Conservation (phyloP, 2,797 vertebrate genomes). For the Acanthiza pusilla region DNA sequence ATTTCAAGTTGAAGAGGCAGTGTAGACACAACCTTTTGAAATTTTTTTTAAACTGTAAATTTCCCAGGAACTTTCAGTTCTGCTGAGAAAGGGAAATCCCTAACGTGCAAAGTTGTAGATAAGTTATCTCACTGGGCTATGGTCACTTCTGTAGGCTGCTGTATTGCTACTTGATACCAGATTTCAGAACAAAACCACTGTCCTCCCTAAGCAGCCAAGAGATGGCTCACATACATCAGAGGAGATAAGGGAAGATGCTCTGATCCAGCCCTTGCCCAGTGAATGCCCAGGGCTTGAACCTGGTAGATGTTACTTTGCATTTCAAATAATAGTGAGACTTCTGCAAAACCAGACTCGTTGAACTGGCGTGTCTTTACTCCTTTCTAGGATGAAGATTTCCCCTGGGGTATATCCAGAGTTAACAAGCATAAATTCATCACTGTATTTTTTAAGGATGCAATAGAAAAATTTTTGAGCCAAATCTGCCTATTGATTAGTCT, state of each 20-base stretch:
- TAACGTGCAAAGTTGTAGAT: neutral
- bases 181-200: neutral
- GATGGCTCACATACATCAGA: neutral
- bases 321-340: neutral
- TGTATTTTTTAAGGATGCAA: neutral
- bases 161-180: neutral
- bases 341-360: neutral
- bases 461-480: neutral
- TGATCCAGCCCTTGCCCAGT: neutral
- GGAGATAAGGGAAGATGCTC: neutral
- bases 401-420: neutral
- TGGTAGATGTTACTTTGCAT: neutral
- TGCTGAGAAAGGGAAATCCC: neutral
- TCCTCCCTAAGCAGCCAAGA: neutral
- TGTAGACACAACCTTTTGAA: neutral
- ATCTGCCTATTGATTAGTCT: neutral
- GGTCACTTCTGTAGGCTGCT: neutral
- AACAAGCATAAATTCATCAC: neutral
- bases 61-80: neutral
- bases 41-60: neutral
- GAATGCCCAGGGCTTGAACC: neutral
- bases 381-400: neutral
- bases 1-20: neutral
- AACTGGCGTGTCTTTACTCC: neutral
- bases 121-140: neutral